Conservation (phyloP, 1,140 invertebrate genomes). For the Zaprionus lachaisei region DNA sequence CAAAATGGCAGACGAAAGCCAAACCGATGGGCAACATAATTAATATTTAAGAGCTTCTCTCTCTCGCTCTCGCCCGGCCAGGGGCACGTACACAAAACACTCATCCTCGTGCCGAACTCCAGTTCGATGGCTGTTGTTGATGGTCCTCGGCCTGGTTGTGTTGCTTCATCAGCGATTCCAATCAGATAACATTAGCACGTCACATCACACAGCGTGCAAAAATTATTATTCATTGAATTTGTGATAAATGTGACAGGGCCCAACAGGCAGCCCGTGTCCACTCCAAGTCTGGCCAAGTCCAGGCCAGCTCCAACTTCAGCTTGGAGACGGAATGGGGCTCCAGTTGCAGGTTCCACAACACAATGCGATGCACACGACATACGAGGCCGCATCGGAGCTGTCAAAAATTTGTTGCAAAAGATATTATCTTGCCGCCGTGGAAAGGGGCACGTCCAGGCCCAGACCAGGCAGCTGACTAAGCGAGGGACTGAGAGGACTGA, state of each 20-base stretch:
- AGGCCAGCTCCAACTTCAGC: not conserved
- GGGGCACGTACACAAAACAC: slow-evolving; percentile 16
- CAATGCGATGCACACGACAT: slow-evolving; percentile 37
- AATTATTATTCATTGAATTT: slow-evolving; percentile 84
- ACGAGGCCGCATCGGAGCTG: slow-evolving; percentile 70
- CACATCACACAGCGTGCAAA: slow-evolving; percentile 83
- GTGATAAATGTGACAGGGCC: slow-evolving; percentile 83
- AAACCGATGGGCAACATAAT: slow-evolving; percentile 65
- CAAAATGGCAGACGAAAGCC: slow-evolving; percentile 77
- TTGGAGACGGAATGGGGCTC: slow-evolving; percentile 7
- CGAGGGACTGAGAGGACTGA: slow-evolving; percentile 26
- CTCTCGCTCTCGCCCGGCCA: not conserved
- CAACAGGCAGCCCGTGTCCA: slow-evolving; percentile 59
- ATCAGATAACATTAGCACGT: slow-evolving; percentile 84
- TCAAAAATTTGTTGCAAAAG: slow-evolving; percentile 83
- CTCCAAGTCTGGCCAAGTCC: not conserved
- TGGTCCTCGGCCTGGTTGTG: slow-evolving; percentile 18
- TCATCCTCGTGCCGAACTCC: slow-evolving; percentile 19
- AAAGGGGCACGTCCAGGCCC: slow-evolving; percentile 26
- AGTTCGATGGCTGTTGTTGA: not conserved
- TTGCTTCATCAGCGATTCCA: slow-evolving; percentile 77
- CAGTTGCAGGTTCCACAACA: slow-evolving; percentile 34
- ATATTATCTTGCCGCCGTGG: slow-evolving; percentile 69
- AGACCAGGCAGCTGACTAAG: slow-evolving; percentile 32
- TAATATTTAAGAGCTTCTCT: slow-evolving; percentile 73